Evolutionary conservation across 2,113 vertebrate species (phyloP).

Genomic region (Rhinoderma darwinii): DNA sequence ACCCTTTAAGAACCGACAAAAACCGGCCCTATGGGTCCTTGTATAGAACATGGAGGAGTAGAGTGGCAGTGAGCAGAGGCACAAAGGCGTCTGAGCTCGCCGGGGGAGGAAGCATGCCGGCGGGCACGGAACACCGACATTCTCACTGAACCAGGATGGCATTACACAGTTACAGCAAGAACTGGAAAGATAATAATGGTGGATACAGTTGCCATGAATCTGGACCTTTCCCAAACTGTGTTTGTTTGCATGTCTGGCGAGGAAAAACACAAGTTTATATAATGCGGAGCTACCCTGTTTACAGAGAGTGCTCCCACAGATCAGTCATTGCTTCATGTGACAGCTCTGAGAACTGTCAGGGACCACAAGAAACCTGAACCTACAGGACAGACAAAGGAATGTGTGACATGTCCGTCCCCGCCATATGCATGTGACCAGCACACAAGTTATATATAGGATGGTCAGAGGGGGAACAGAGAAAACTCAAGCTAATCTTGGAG

Average conservation of each 20-base stretch:
- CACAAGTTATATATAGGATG: constrained; percentile 73
- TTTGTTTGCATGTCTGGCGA: constrained; percentile 32
- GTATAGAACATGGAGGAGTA: too few relatives aligned
- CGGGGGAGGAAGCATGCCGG: too few relatives aligned
- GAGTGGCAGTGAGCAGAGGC: too few relatives aligned
- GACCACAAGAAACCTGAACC: constrained; percentile 70
- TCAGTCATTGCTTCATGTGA: constrained; percentile 71
- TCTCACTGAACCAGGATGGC: too few relatives aligned
- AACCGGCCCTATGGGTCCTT: too few relatives aligned
- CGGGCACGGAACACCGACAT: too few relatives aligned
- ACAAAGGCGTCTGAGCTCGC: too few relatives aligned
- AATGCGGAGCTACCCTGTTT: constrained; percentile 70
- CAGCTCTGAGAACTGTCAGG: constrained; percentile 63
- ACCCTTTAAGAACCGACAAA: too few relatives aligned
- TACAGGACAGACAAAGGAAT: constrained; percentile 55
- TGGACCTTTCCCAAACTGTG: neutral
- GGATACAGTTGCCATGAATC: neutral
- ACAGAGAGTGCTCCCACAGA: constrained; percentile 58
- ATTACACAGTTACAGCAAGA: neutral
- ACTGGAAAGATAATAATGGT: neutral
- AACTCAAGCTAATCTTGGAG: constrained; percentile 49
- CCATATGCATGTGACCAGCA: constrained; percentile 68
- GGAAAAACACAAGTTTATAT: constrained; percentile 27
- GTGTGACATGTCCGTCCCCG: constrained; percentile 66
- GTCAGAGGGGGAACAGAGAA: constrained; percentile 52